Conservation (phyloP, 2,797 vertebrate genomes). For the Hozukius guyotensis region DNA sequence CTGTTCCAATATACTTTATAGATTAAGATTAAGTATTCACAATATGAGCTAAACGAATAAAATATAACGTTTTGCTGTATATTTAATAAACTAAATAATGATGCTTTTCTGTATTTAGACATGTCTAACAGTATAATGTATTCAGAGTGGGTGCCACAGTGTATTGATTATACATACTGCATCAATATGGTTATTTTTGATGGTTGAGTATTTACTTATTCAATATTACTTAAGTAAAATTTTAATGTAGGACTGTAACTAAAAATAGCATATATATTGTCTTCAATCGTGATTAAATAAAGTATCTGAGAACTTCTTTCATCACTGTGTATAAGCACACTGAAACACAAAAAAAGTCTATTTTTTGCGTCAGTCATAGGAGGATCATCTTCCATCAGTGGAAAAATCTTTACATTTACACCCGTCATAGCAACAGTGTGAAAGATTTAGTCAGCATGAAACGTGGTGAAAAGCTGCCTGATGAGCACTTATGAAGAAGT, state of each 20-base stretch:
- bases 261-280: neutral
- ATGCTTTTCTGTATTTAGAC: neutral
- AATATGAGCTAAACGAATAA: neutral
- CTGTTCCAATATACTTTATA: neutral
- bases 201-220: neutral
- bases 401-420: slow-evolving; percentile 18
- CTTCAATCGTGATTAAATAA: neutral
- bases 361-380: neutral
- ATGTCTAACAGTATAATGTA: neutral
- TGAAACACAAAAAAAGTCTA: neutral
- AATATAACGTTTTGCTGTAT: neutral
- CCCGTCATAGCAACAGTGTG: neutral
- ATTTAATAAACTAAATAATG: neutral
- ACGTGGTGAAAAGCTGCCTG: slow-evolving; percentile 9
- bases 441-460: slow-evolving; percentile 21
- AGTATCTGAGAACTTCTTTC: neutral
- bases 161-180: neutral
- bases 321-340: neutral
- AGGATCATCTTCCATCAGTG: neutral
- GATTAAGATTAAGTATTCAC: neutral
- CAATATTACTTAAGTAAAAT: neutral
- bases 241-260: neutral
- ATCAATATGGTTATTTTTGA: neutral
- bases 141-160: neutral
- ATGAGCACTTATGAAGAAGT: slow-evolving; percentile 15